Evolutionary conservation across 2,797 vertebrate species (phyloP).

Genomic region (Syngnathus acus): DNA sequence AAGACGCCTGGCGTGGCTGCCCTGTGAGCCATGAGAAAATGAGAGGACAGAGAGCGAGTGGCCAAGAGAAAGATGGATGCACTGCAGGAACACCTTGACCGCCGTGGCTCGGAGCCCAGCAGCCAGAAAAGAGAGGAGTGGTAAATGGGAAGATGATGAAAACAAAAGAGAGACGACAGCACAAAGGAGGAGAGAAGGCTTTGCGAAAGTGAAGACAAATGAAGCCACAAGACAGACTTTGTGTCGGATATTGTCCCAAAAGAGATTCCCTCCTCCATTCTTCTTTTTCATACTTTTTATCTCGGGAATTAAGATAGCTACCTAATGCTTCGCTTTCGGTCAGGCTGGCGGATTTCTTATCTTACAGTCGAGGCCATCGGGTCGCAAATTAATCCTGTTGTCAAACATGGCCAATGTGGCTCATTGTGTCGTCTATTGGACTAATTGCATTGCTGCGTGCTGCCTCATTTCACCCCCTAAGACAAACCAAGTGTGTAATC

Average conservation of each 20-base stretch:
- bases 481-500: conserved; percentile 34
- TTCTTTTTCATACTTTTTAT: conserved; percentile 28
- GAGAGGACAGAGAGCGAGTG: conserved; percentile 30
- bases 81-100: conserved; percentile 28
- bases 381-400: conserved; percentile 41
- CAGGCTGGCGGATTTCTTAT: conserved; percentile 24
- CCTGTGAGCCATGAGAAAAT: conserved; percentile 44
- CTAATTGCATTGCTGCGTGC: conserved; percentile 35
- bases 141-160: conserved; percentile 9
- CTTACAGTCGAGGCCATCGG: conserved; percentile 26
- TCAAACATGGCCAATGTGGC: conserved; percentile 38
- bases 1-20: conserved; percentile 47
- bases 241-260: conserved; percentile 1
- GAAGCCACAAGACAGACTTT: conserved; percentile 1
- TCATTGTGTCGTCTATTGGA: conserved; percentile 24
- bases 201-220: conserved; percentile 5
- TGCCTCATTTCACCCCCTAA: conserved; percentile 29
- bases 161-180: neutral
- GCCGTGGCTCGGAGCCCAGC: conserved; percentile 20
- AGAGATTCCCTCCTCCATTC: conserved; percentile 12
- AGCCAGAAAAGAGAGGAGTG: conserved; percentile 10
- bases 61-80: conserved; percentile 19
- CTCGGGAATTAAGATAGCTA: conserved; percentile 49
- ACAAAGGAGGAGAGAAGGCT: neutral
- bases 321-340: conserved; percentile 52